These are phyloP conservation scores for Motacilla tschutschensis DNA, from an alignment of 2,113 vertebrate genomes.

Conservation along the genomic window DNA sequence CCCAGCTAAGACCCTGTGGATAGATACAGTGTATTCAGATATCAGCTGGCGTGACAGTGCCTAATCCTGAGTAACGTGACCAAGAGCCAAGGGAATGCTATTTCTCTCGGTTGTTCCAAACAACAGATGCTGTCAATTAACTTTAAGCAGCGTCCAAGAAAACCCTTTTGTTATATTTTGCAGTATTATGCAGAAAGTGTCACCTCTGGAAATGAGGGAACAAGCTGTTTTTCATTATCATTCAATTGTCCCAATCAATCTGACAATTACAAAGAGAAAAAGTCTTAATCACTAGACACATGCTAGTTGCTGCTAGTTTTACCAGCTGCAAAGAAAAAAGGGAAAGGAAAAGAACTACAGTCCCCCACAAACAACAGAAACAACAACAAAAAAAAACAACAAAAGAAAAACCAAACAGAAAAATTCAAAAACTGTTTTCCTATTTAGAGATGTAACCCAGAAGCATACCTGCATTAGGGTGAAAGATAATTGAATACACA, in stretches of 20 bases:
- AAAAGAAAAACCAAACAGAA: background rate
- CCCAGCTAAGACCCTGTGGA: conserved; percentile 4
- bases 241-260: conserved; percentile 72
- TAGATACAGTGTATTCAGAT: conserved; percentile 49
- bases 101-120: conserved; percentile 77
- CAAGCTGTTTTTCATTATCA: conserved; percentile 73
- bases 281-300: conserved; percentile 63
- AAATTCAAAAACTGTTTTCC: background rate
- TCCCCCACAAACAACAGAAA: background rate
- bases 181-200: conserved; percentile 66
- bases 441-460: background rate
- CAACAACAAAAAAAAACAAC: background rate
- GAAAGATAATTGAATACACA: conserved; percentile 39
- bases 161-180: conserved; percentile 70
- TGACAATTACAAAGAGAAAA: conserved; percentile 70
- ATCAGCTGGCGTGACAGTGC: conserved; percentile 70
- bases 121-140: conserved; percentile 94
- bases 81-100: conserved; percentile 71
- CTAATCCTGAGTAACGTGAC: conserved; percentile 78
- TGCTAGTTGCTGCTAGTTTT: conserved; percentile 59
- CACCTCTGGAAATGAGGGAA: conserved; percentile 70
- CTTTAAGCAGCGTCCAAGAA: conserved; percentile 74
- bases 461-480: conserved; percentile 8
- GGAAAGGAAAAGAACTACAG: background rate
- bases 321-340: conserved; percentile 50